A percentile compares a stretch with the other conserved stretches of the same genome.
Evolutionary conservation across 2,113 vertebrate genomes (phyloP).

Genomic region (Aramus guarauna): DNA sequence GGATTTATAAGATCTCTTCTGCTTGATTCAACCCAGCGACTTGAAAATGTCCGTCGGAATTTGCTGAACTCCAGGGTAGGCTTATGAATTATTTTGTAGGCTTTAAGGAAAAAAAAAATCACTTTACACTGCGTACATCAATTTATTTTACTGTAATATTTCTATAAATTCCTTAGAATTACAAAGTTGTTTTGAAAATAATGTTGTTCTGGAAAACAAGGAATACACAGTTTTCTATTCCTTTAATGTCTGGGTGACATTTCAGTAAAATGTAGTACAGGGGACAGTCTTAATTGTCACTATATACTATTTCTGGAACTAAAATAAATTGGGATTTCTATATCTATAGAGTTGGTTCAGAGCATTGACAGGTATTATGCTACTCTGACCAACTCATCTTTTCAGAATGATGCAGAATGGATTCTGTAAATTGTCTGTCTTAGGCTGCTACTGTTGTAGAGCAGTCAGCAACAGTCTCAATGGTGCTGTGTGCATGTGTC

Average conservation of each 20-base stretch:
- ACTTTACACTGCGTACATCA: rapidly evolving
- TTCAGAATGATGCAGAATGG: neutral
- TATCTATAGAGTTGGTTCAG: neutral
- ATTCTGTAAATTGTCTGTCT: neutral
- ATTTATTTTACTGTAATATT: neutral
- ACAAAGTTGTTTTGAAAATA: neutral
- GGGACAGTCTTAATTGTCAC: neutral
- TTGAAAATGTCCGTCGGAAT: constrained; percentile 73
- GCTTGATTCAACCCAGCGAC: constrained; percentile 76
- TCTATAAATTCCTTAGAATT: neutral
- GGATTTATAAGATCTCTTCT: constrained; percentile 78
- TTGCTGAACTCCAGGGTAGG: constrained; percentile 77
- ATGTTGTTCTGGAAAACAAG: neutral
- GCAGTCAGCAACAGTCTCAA: too few species aligned
- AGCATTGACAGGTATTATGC: rapidly evolving
- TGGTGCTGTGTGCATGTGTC: neutral
- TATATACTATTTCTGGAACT: neutral
- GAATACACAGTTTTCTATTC: neutral
- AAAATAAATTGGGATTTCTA: neutral
- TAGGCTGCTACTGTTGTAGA: neutral
- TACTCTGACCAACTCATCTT: neutral
- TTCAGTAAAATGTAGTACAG: neutral
- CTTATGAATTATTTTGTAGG: neutral
- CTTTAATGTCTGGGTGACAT: neutral
- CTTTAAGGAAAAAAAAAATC: neutral